phyloP scores from a whole-genome alignment of 2,888 invertebrate genomes.

The Calliphora vomitoria region DNA sequence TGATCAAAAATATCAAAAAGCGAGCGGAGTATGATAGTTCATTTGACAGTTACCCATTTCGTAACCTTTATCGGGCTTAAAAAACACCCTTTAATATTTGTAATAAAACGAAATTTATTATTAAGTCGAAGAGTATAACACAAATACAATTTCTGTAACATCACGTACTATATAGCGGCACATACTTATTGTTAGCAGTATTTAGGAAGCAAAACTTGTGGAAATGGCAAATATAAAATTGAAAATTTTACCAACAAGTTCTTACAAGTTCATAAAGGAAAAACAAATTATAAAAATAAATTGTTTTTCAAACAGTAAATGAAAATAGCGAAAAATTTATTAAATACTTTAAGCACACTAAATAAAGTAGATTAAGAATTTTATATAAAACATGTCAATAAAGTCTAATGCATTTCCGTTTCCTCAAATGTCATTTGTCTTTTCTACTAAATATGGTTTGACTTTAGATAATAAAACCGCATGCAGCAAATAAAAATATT shows the following conservation, averaged over 20 bases:
- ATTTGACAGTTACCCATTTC: too few species aligned
- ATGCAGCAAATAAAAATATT: background rate
- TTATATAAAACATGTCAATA: background rate
- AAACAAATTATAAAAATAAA: too few species aligned
- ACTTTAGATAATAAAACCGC: background rate
- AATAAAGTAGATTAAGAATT: background rate
- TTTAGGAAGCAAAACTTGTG: background rate
- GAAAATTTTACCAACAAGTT: background rate
- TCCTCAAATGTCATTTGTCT: background rate
- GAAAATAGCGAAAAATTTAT: too few species aligned
- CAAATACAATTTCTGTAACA: background rate
- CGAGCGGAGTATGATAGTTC: too few species aligned
- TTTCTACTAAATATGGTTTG: background rate
- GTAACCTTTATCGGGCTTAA: too few species aligned
- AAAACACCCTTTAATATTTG: too few species aligned
- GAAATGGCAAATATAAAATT: background rate
- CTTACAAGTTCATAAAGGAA: background rate
- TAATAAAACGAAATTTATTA: too few species aligned
- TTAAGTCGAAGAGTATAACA: too few species aligned
- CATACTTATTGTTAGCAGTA: background rate
- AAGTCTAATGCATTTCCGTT: constrained; percentile 10
- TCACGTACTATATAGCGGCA: constrained; percentile 10
- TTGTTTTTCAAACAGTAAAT: too few species aligned
- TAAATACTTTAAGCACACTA: background rate
- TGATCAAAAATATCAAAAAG: too few species aligned